Conservation (phyloP, 2,113 vertebrate genomes). For the Rhizomys pruinosus region DNA sequence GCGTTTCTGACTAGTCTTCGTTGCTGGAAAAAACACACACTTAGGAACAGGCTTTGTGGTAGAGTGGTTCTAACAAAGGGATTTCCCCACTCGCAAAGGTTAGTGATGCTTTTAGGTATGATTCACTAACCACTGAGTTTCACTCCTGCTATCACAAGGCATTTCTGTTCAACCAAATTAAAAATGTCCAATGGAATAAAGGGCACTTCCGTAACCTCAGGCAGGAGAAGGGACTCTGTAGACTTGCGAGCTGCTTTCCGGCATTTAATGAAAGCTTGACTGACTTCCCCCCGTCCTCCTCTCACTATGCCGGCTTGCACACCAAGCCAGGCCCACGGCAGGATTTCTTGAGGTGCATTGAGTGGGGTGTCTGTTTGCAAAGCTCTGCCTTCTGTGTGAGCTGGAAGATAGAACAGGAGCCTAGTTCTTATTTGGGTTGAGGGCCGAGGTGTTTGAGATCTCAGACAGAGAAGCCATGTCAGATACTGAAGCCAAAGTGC, state of each 20-base stretch:
- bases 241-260: not conserved
- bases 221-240: accelerated
- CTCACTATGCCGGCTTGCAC: accelerated
- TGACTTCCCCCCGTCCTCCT: not conserved
- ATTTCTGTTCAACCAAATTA: not conserved
- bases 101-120: not conserved
- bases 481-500: not conserved
- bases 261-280: not conserved
- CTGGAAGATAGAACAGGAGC: not conserved
- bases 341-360: accelerated
- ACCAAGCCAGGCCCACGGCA: not conserved
- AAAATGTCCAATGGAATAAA: not conserved
- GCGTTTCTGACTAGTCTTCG: not conserved
- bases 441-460: not conserved
- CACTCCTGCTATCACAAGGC: not conserved
- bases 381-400: not conserved
- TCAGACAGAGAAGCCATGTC: accelerated
- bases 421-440: not conserved
- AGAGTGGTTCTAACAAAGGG: not conserved
- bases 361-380: not conserved
- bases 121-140: not conserved
- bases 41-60: not conserved
- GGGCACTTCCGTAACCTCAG: not conserved
- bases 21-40: not conserved
- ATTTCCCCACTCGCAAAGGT: not conserved